A percentile compares a stretch with the other conserved stretches of the same genome.
Evolutionary conservation across 2,797 vertebrate species (phyloP).

Genomic region (Sebastes dallii): DNA sequence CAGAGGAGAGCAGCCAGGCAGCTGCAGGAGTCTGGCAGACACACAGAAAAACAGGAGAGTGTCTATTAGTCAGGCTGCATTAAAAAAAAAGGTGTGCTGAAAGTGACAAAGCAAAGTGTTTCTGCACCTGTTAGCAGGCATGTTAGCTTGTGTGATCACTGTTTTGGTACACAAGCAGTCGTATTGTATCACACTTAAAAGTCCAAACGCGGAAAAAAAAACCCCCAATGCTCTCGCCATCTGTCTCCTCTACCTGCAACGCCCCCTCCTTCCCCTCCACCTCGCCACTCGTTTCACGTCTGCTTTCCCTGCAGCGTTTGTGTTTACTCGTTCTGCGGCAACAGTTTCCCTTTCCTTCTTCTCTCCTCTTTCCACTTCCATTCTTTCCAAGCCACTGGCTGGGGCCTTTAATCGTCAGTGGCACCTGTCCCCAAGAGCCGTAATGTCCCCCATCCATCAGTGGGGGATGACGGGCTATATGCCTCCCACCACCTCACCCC

Average conservation of each 20-base stretch:
- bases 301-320: constrained; percentile 67
- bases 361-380: constrained; percentile 66
- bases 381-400: constrained; percentile 80
- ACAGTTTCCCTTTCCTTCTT: constrained; percentile 74
- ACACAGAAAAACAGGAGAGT: not conserved
- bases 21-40: constrained; percentile 33
- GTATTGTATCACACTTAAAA: constrained; percentile 43
- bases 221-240: constrained; percentile 40
- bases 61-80: not conserved
- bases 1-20: constrained; percentile 18
- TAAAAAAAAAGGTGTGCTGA: not conserved
- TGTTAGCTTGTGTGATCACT: constrained; percentile 36
- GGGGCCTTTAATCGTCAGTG: constrained; percentile 81
- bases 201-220: constrained; percentile 13
- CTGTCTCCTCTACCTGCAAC: constrained; percentile 61
- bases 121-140: constrained; percentile 30
- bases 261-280: constrained; percentile 24
- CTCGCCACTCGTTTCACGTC: constrained; percentile 52
- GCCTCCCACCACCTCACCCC: constrained; percentile 13
- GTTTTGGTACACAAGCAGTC: constrained; percentile 26
- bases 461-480: constrained; percentile 63
- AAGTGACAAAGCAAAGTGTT: constrained; percentile 28
- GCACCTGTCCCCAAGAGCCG: constrained; percentile 82
- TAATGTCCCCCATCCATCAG: constrained; percentile 83
- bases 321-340: constrained; percentile 79